Evolutionary conservation across 2,888 invertebrate genomes (phyloP).

Genomic region (Stramonita haemastoma): DNA sequence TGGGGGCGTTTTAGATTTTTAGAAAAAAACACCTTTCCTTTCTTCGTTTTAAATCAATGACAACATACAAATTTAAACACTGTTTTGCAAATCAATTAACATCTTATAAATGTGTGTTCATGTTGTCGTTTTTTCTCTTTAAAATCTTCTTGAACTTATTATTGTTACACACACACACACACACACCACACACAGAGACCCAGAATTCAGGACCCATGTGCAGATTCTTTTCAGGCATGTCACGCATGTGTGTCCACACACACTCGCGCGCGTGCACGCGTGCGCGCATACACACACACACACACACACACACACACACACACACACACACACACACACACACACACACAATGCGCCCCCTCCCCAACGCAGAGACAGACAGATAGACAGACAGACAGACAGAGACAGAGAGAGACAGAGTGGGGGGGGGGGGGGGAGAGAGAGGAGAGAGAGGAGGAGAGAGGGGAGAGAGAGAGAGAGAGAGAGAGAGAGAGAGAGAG

Average conservation of each 20-base stretch:
- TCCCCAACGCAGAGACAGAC: not conserved
- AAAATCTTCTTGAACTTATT: not conserved
- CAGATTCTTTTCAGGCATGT: too few relatives aligned
- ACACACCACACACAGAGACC: not conserved
- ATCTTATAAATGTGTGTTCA: not conserved
- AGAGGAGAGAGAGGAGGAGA: too few relatives aligned
- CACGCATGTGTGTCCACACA: not conserved
- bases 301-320: conserved; percentile 1
- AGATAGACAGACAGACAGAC: too few relatives aligned
- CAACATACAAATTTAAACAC: not conserved
- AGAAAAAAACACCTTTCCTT: too few relatives aligned
- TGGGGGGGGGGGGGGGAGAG: too few relatives aligned
- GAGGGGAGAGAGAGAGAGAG: too few relatives aligned
- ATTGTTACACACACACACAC: not conserved
- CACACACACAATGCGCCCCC: not conserved
- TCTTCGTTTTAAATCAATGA: too few relatives aligned
- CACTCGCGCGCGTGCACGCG: not conserved
- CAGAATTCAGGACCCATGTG: too few relatives aligned
- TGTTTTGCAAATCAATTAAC: not conserved
- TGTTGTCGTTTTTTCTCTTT: not conserved
- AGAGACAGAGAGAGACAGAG: too few relatives aligned
- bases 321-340: not conserved
- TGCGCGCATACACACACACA: not conserved
- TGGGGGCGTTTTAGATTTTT: too few relatives aligned
- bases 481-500: too few relatives aligned